Evolutionary conservation across 2,113 vertebrate species (phyloP).

Genomic region (Eurystomus gularis): DNA sequence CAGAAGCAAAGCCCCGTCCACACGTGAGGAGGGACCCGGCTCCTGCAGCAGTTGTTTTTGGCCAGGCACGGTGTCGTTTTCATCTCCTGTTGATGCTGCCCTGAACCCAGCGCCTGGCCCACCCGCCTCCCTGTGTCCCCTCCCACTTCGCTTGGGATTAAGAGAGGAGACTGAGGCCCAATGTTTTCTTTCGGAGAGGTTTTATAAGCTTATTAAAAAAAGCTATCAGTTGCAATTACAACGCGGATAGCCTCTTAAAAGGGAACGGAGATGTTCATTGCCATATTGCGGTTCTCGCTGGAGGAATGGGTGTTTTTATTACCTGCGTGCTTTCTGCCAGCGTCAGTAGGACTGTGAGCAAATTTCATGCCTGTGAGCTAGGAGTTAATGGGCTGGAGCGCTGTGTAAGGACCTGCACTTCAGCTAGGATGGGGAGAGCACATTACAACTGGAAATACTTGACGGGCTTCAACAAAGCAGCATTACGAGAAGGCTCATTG

Average conservation of each 20-base stretch:
- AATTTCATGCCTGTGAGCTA: neutral
- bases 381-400: neutral
- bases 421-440: neutral
- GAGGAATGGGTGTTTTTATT: neutral
- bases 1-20: rapidly evolving
- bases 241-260: neutral
- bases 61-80: neutral
- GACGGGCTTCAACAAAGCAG: neutral
- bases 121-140: rapidly evolving
- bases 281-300: rapidly evolving
- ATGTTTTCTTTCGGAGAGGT: neutral
- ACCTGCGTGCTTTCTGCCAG: neutral
- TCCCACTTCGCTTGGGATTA: neutral
- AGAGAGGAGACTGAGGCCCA: neutral
- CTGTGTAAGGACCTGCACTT: neutral
- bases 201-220: neutral
- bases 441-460: neutral
- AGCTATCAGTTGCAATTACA: neutral
- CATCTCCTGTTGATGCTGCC: neutral
- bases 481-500: neutral
- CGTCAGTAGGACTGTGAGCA: neutral
- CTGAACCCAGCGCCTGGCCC: neutral
- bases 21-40: neutral
- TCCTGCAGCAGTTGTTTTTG: neutral
- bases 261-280: rapidly evolving